phyloP scores from a whole-genome alignment of 1,140 invertebrate species.

The Megalopta genalis region DNA sequence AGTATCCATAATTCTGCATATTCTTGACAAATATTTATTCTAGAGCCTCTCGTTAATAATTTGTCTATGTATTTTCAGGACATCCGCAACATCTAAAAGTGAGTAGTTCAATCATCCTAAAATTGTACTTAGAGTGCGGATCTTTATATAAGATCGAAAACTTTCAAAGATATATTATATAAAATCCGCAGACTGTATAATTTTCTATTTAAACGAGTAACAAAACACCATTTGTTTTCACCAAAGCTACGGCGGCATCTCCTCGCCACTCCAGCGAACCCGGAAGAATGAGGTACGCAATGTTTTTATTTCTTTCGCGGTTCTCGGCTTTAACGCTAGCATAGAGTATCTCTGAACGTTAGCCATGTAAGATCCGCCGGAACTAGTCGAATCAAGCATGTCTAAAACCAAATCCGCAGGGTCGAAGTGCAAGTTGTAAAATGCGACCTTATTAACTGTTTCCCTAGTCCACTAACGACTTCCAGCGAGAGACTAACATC shows the following conservation, averaged over 20 bases:
- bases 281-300: conserved; percentile 70
- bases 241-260: conserved; percentile 57
- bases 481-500: conserved; percentile 69
- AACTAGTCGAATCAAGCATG: conserved; percentile 3
- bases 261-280: conserved; percentile 55
- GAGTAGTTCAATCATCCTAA: background rate
- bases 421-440: background rate
- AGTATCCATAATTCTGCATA: background rate
- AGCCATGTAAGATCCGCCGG: conserved; percentile 18
- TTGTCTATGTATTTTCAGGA: conserved; percentile 8
- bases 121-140: too few relatives aligned
- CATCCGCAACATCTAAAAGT: conserved; percentile 14
- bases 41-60: background rate
- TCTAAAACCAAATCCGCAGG: background rate
- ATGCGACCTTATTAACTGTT: conserved; percentile 7
- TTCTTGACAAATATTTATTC: background rate
- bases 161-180: too few relatives aligned
- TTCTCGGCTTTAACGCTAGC: background rate
- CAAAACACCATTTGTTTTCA: conserved; percentile 33
- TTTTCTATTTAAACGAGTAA: background rate
- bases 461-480: conserved; percentile 58
- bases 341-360: conserved; percentile 7
- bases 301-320: background rate
- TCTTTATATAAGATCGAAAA: too few relatives aligned
- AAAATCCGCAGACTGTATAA: too few relatives aligned